Evolutionary conservation across 1,140 invertebrate species (phyloP).

Genomic region (Apis dorsata): DNA sequence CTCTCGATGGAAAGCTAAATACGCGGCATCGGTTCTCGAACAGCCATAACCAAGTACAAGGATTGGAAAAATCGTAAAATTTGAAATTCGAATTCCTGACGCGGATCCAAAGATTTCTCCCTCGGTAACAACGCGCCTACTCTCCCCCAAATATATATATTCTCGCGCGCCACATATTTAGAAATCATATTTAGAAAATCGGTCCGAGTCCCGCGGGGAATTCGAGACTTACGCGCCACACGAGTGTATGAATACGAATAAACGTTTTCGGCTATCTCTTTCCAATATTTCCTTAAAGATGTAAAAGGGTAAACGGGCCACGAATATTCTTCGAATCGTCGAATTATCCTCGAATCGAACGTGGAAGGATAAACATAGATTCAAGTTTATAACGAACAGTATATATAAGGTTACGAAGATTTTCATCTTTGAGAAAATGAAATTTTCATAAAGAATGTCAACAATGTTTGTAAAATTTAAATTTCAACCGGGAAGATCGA

Average conservation of each 20-base stretch:
- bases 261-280: conserved; percentile 16
- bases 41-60: neutral
- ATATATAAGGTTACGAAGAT: too few relatives aligned
- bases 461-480: neutral
- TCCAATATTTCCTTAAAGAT: conserved; percentile 45
- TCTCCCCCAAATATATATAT: conserved; percentile 30
- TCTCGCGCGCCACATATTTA: neutral
- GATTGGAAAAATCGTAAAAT: conserved; percentile 12
- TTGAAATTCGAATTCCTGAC: conserved; percentile 32
- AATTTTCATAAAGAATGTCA: neutral
- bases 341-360: conserved; percentile 6
- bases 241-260: conserved; percentile 39
- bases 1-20: neutral
- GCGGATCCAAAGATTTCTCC: neutral
- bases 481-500: too few relatives aligned
- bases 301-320: neutral
- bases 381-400: too few relatives aligned
- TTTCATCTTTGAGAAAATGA: neutral
- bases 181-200: conserved; percentile 37
- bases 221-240: conserved; percentile 45
- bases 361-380: too few relatives aligned
- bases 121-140: neutral
- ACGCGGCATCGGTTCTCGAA: neutral
- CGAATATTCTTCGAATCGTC: conserved; percentile 30
- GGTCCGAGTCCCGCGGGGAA: conserved; percentile 46